A percentile compares a stretch with the other conserved stretches of the same genome.
phyloP scores from a whole-genome alignment of 2,113 vertebrate species.

The Argyrosomus japonicus region DNA sequence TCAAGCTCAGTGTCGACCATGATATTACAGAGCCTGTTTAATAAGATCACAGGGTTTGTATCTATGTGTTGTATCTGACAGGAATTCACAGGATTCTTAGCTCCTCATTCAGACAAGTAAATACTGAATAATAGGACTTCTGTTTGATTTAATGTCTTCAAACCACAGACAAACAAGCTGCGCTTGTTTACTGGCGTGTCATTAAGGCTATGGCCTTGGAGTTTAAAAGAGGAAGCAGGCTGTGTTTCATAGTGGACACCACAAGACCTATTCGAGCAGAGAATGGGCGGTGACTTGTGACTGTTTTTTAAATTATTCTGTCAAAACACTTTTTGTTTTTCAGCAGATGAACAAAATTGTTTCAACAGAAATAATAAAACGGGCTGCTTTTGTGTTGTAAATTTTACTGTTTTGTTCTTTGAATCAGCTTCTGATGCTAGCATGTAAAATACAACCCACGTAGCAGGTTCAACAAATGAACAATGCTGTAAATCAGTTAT shows the following conservation, averaged over 20 bases:
- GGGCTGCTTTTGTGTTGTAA: neutral
- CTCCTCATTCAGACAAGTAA: neutral
- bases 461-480: neutral
- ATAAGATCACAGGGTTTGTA: neutral
- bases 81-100: neutral
- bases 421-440: no score
- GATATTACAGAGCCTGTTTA: neutral
- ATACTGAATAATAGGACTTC: neutral
- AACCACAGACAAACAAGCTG: neutral
- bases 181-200: neutral
- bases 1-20: neutral
- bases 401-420: neutral
- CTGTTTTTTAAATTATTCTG: neutral
- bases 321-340: neutral
- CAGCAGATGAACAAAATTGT: neutral
- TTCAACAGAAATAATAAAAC: neutral
- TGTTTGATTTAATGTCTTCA: slow-evolving; percentile 25
- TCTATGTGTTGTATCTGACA: neutral
- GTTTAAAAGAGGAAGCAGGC: neutral
- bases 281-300: neutral
- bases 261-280: neutral
- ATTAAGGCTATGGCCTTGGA: slow-evolving; percentile 21
- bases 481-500: neutral
- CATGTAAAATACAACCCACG: neutral
- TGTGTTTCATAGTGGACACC: slow-evolving; percentile 23